Evolutionary conservation across 2,113 vertebrate species (phyloP).

Genomic region (Chionis minor): DNA sequence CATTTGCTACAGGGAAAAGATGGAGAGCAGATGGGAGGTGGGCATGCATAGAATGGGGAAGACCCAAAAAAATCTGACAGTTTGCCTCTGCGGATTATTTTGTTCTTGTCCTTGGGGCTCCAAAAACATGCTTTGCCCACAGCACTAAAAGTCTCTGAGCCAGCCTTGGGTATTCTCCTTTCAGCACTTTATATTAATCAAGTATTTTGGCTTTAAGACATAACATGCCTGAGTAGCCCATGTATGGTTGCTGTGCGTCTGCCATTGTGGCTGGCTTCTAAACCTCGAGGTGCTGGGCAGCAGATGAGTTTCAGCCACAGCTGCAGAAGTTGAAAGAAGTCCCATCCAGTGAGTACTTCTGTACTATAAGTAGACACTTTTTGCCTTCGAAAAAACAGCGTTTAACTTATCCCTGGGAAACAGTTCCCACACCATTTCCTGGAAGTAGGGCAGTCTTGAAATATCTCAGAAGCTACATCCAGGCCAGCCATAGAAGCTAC

Average conservation of each 20-base stretch:
- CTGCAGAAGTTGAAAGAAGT: not conserved
- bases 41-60: not conserved
- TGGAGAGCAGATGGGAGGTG: not conserved
- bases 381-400: not conserved
- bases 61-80: not conserved
- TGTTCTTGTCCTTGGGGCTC: not conserved
- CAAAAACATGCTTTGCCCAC: not conserved
- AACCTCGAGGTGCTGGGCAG: not conserved
- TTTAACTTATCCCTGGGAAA: not conserved
- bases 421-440: not conserved
- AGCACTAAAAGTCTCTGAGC: not conserved
- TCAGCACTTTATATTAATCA: not conserved
- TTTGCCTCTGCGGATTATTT: not conserved
- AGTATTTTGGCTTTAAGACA: not conserved
- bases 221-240: rapidly evolving
- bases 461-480: not conserved
- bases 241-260: rapidly evolving
- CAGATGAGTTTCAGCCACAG: not conserved
- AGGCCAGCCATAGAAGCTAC: not conserved
- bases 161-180: not conserved
- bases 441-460: conserved; percentile 22
- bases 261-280: not conserved
- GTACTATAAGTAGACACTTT: not conserved
- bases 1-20: not conserved
- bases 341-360: not conserved